Evolutionary conservation across 2,888 invertebrate genomes (phyloP), one percentile per base, ranked within the genome.

Genomic region (Pasiphila rectangulata): DNA sequence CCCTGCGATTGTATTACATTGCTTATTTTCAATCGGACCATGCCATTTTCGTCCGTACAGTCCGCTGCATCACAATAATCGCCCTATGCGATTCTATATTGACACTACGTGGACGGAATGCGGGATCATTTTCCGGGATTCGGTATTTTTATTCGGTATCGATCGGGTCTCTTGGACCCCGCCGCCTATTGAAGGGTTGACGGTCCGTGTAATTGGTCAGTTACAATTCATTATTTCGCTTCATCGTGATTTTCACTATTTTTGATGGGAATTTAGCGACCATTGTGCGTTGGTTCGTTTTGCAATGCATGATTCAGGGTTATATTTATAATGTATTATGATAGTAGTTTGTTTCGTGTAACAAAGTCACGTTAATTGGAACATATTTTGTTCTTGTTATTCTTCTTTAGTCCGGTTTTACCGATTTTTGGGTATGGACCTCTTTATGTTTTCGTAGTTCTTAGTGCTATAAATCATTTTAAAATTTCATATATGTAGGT

Each of bases 11-110:
- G 34, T 46, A 50, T 50, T 42, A 29, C 27, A 50, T 45, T 50
- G 63, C 72, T 80, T 81, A 80, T 75, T 81, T 79, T 85, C 86
- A 85, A 85, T 86, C 67, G 71, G 76, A 40, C 67, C 64, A 61
- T 70, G 57, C 51, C 48, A 76, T 79, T 80, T 79, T 79, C 77
- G 75, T 67, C 67, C 72, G 67, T 24, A 44, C 36, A 32, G 38
- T 66, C 57, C 72, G 79, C 79, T 81, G 85, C 83, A 84, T 83
- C 83, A 79, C 85, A 84, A 86, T 87, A 82, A 83, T 84, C 84
- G 77, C 79, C 77, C 76, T 62, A 73, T 67, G 65, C 75, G 67
- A 72, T 82, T 83, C 83, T 83, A 79, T 86, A 87, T 87, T 85
- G 86, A 83, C 85, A 70, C 74, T 79, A 87, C 87, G 87, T 87